These are phyloP conservation scores for Lanius collurio DNA, from an alignment of 2,113 vertebrate genomes.

Conservation along the genomic window DNA sequence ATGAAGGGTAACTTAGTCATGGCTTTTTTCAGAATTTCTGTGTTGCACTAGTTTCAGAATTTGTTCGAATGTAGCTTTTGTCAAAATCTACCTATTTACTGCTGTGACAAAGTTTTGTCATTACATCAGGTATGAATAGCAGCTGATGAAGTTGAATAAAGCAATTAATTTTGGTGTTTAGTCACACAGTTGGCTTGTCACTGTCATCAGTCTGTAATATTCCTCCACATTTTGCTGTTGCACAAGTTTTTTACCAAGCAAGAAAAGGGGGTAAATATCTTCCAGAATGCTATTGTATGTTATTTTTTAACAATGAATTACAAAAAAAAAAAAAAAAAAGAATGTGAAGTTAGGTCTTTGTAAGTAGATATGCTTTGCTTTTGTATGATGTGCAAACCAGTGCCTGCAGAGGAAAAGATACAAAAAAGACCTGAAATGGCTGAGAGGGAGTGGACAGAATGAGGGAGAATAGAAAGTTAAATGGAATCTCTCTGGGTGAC, in stretches of 20 bases:
- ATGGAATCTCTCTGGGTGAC: not conserved
- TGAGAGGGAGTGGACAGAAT: rapidly evolving
- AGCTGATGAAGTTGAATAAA: not conserved
- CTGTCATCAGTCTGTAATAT: not conserved
- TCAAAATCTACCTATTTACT: not conserved
- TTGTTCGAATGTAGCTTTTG: not conserved
- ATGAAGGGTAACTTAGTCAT: not conserved
- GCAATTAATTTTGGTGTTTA: not conserved
- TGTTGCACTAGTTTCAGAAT: not conserved
- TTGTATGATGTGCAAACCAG: not conserved
- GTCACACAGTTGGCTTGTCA: not conserved
- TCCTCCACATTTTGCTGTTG: not conserved
- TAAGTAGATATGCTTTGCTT: not conserved
- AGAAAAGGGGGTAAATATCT: not conserved
- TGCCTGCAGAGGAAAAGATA: not conserved
- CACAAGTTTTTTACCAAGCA: not conserved
- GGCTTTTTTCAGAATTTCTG: not conserved
- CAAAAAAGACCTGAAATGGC: not conserved
- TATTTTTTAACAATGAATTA: not conserved
- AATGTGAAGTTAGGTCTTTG: not conserved
- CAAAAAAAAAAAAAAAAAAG: not conserved
- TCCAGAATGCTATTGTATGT: not conserved
- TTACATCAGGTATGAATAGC: not conserved
- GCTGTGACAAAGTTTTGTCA: not conserved
- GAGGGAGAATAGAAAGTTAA: not conserved